A percentile compares a stretch with the other conserved stretches of the same genome.
phyloP scores from a whole-genome alignment of 1,140 invertebrate species.

The Heterodera schachtii region DNA sequence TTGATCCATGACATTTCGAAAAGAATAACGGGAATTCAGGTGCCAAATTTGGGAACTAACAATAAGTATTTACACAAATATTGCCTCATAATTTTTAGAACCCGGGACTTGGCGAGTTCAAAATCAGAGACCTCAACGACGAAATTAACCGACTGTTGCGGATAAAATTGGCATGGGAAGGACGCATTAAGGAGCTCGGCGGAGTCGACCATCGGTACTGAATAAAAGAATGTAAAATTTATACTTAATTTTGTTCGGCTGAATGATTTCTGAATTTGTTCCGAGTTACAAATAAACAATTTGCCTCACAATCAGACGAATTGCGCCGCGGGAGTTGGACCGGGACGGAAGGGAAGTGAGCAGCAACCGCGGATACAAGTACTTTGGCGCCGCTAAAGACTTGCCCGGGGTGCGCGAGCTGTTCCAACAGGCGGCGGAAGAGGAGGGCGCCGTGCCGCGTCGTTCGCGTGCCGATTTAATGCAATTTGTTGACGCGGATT shows the following conservation, averaged over 20 bases:
- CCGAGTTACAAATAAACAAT: conserved; percentile 20
- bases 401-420: conserved; percentile 93
- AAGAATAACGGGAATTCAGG: conserved; percentile 97
- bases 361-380: conserved; percentile 96
- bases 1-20: conserved; percentile 82
- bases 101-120: conserved; percentile 96
- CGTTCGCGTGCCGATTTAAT: conserved; percentile 94
- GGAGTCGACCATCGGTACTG: conserved; percentile 81
- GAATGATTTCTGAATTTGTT: too few species aligned
- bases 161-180: conserved; percentile 92
- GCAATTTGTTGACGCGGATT: conserved; percentile 79
- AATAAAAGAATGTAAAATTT: too few species aligned
- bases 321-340: conserved; percentile 60
- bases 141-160: conserved; percentile 97
- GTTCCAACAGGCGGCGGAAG: conserved; percentile 78
- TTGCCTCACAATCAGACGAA: conserved; percentile 37
- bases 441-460: conserved; percentile 73
- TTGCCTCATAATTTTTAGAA: conserved; percentile 53
- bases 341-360: conserved; percentile 81
- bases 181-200: conserved; percentile 90
- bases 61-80: too few species aligned
- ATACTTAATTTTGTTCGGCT: too few species aligned
- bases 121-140: conserved; percentile 95
- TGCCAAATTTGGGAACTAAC: conserved; percentile 31
- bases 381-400: conserved; percentile 98